These are phyloP conservation scores for Uloborus plumipes DNA, from an alignment of 2,888 invertebrate genomes.

Conservation along the genomic window DNA sequence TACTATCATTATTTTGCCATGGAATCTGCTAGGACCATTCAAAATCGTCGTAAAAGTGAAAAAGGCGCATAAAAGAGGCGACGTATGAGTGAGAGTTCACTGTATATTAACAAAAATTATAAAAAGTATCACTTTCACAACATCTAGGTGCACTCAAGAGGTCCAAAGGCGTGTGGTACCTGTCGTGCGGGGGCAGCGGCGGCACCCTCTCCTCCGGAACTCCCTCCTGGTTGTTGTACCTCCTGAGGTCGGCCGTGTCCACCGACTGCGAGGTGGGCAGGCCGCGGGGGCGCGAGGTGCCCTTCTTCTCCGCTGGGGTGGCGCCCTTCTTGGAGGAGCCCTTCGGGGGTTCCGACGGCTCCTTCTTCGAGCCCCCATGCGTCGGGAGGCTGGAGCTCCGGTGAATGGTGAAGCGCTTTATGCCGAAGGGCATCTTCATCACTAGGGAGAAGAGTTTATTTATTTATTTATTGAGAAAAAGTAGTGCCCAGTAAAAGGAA, in stretches of 20 bases:
- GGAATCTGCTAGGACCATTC: too few relatives aligned
- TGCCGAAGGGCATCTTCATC: constrained; percentile 67
- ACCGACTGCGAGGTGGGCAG: constrained; percentile 61
- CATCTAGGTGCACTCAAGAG: too few relatives aligned
- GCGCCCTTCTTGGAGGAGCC: constrained; percentile 6
- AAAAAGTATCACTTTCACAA: too few relatives aligned
- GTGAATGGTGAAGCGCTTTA: constrained; percentile 66
- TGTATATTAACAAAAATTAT: too few relatives aligned
- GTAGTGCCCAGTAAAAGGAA: not conserved
- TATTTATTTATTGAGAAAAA: too few relatives aligned
- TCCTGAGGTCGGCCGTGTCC: constrained; percentile 56
- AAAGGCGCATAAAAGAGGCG: too few relatives aligned
- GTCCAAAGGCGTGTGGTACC: not conserved
- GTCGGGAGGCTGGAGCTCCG: constrained; percentile 64
- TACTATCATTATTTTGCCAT: too few relatives aligned
- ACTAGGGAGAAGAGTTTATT: constrained; percentile 21
- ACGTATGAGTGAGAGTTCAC: too few relatives aligned
- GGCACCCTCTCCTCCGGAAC: constrained; percentile 51
- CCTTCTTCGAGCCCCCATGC: constrained; percentile 45
- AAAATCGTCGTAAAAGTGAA: too few relatives aligned
- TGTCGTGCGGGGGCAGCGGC: constrained; percentile 55
- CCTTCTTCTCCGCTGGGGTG: constrained; percentile 38
- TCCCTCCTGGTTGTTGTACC: constrained; percentile 40
- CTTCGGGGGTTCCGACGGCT: constrained; percentile 4
- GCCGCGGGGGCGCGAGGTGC: constrained; percentile 50